Conservation (phyloP, 2,797 vertebrate genomes). For the Chromobotia macracanthus region DNA sequence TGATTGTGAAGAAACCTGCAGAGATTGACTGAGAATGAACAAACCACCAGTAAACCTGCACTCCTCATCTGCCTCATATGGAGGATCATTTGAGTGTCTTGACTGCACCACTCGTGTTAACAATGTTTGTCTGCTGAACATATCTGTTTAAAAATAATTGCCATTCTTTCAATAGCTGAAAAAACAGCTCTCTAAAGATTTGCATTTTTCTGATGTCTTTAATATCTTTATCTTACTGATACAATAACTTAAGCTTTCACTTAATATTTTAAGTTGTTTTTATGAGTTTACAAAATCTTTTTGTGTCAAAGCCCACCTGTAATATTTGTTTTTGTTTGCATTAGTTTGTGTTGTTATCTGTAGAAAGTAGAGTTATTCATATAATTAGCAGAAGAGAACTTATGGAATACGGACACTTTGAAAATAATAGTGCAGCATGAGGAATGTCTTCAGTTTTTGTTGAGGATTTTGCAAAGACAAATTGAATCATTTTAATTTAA, state of each 20-base stretch:
- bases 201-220: too few species aligned
- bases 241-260: not conserved
- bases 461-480: not conserved
- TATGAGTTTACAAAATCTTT: not conserved
- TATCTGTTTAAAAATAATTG: not conserved
- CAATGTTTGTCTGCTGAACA: conserved; percentile 8
- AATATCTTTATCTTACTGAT: too few species aligned
- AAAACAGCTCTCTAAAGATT: too few species aligned
- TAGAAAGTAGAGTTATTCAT: too few species aligned
- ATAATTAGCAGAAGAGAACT: too few species aligned
- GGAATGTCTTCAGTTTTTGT: too few species aligned
- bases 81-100: conserved; percentile 51
- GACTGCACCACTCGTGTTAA: conserved; percentile 46
- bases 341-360: not conserved
- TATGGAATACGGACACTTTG: not conserved
- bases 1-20: conserved; percentile 48
- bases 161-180: too few species aligned
- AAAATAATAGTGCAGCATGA: too few species aligned
- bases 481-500: not conserved
- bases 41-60: conserved; percentile 44
- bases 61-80: conserved; percentile 40
- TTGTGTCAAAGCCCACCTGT: not conserved
- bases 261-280: not conserved
- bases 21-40: conserved; percentile 38
- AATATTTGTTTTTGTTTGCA: conserved; percentile 3